Percentiles rank a stretch among this genome's conserved stretches.
Conservation (phyloP, 2,113 vertebrate genomes). For the Phyllostomus hastatus region DNA sequence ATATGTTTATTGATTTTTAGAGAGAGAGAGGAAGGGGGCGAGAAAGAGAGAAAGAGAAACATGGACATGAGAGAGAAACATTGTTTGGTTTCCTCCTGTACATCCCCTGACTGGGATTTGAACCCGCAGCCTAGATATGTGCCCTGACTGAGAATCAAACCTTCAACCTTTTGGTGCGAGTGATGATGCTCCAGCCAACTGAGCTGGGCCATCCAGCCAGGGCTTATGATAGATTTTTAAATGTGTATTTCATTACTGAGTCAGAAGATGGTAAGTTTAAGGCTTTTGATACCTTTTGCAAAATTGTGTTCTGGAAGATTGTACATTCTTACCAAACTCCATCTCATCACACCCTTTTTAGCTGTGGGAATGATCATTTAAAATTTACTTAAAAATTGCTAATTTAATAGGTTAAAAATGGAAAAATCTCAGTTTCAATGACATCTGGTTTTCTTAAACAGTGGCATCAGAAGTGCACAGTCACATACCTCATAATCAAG, state of each 20-base stretch:
- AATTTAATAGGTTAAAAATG: neutral
- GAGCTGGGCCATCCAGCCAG: neutral
- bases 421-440: neutral
- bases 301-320: neutral
- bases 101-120: neutral
- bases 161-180: neutral
- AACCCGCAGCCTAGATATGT: neutral
- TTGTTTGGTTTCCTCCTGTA: neutral
- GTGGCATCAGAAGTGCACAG: neutral
- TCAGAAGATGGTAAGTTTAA: neutral
- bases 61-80: too few relatives aligned
- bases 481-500: neutral
- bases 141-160: neutral
- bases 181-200: neutral
- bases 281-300: neutral
- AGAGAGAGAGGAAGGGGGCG: too few relatives aligned
- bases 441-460: neutral
- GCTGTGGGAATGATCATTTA: neutral
- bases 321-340: neutral
- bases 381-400: neutral
- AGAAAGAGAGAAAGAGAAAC: too few relatives aligned
- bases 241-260: neutral
- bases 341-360: neutral
- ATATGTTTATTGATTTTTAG: too few relatives aligned
- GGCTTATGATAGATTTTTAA: neutral